Evolutionary conservation across 1,140 invertebrate genomes (phyloP), one percentile per base, ranked within the genome.

Genomic region (Oryctes rhinoceros): DNA sequence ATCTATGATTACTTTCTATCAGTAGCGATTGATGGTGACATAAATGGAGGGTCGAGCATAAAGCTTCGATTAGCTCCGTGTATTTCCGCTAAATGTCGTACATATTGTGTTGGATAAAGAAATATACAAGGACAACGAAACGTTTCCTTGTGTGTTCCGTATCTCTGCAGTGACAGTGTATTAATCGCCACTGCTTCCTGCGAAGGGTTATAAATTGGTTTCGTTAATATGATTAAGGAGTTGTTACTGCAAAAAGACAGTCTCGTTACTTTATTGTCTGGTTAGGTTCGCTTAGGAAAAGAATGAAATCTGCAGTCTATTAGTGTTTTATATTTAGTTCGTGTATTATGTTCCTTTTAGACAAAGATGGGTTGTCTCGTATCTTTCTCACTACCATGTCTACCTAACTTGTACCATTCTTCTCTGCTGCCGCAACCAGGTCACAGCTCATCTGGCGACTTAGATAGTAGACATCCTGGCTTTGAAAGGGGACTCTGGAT

Each of bases 401-500:
- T 74, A 15, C 79, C 78, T 78, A 81, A 75, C 49, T 37, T 79
- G 37, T 77, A 80, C 81, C 81, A 81, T 78, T 77, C 81, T 76
- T 80, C 81, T 59, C 78, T 75, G 59, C 65, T 75, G 49, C 59
- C 59, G 37, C n/a, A 24, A 18, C 37, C 18, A 67, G 79, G 84
- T 83, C 49, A 86, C 79, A 83, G 87, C 87, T 85, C 86, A 78
- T 82, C 87, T 3, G 82, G 81, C 83, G 82, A 85, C 79, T 48
- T 80, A 49, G 30, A 83, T 82, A 81, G 84, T 81, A 79, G 85
- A 83, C 81, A 85, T 15, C 89, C 85, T 76, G 88, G 85, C 87
- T 88, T 90, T 81, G 82, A 83, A 85, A 88, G 88, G 82, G 86
- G 88, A 83, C 86, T 87, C 59, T 89, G 88, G 80, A 89, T 89